Percentiles rank a stretch among this genome's conserved stretches.
These are phyloP conservation scores for Camponotus floridanus DNA, from an alignment of 1,140 invertebrate species.

Conservation along the genomic window DNA sequence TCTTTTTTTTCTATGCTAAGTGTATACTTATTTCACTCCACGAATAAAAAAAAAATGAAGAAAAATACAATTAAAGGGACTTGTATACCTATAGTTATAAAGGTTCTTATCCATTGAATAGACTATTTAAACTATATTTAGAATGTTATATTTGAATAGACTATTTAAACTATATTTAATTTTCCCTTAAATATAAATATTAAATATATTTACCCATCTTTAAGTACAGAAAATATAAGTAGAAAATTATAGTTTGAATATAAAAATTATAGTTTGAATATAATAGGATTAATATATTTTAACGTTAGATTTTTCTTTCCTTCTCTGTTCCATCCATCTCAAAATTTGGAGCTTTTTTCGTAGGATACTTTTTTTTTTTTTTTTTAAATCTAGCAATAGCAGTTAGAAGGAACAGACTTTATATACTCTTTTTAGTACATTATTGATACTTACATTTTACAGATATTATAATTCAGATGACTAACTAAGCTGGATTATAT, in stretches of 20 bases:
- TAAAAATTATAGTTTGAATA: background rate
- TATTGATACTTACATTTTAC: constrained; percentile 9
- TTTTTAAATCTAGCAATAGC: background rate
- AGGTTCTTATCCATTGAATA: background rate
- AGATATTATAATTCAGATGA: background rate
- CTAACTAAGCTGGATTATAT: background rate
- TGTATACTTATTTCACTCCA: background rate
- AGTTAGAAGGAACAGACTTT: background rate
- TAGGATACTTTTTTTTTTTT: background rate
- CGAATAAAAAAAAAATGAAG: background rate
- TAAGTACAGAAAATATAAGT: constrained; percentile 11
- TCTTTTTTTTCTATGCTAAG: background rate
- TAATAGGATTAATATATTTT: constrained; percentile 40
- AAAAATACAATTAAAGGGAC: background rate
- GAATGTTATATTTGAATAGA: too few relatives aligned
- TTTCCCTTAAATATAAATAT: constrained; percentile 16
- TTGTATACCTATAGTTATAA: background rate
- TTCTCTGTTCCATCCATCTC: background rate
- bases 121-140: background rate
- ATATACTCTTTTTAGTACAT: constrained; percentile 5
- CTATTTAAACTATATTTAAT: background rate
- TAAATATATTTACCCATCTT: background rate
- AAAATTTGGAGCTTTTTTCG: background rate
- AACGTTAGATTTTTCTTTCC: constrained; percentile 19
- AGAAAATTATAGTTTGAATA: background rate